Base-by-base conservation (phyloP, 2,113 vertebrate genomes). In the Serilophus lunatus region DNA sequence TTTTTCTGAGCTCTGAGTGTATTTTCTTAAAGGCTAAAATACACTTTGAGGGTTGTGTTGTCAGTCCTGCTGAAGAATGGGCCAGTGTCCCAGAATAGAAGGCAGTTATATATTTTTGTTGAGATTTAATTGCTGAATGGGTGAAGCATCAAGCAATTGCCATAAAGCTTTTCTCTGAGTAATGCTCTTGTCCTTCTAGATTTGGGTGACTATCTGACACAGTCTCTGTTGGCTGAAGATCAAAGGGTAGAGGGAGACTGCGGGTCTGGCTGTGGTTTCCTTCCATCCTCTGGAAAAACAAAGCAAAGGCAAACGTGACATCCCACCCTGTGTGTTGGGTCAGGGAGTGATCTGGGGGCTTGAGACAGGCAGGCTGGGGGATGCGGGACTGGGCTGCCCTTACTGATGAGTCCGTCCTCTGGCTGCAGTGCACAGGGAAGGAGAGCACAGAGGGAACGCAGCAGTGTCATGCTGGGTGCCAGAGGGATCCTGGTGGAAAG, bases 201-300 rank as follows among this genome's bases (percentile, higher is more conserved):
- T 90, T 94, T 78, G 72, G 64, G 83, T 47, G 76, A 23, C 83
- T 68, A 28, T 77, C 77, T 86, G 88, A 90, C 71, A 81, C 24
- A 3, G 40, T 64, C 88, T 59, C 4, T 50, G 20, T 23, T 90
- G 92, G 95, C 92, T 91, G 86, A 56, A 75, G 91, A 96, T 94
- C 89, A 94, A 82, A 96, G 91, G 25, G 40, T 7, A 76, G 59
- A 93, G 57, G 50, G 72, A 92, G 88, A 29, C 88, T 56, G 15
- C 47, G 17, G 3, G 35, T 94, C 94, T 93, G 80, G 60, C 86
- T 66, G 71, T 65, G 54, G 90, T 88, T 96, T 93, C 92, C 92
- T 92, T 92, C 94, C 83, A 86, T 64, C 31, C 40, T 49, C 80
- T 86, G 64, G 35, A 51, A 78, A 94, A 95, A 92, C 68, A 92